These are phyloP conservation scores for Macrosiphum euphorbiae DNA, from an alignment of 2,888 invertebrate genomes.

Conservation along the genomic window DNA sequence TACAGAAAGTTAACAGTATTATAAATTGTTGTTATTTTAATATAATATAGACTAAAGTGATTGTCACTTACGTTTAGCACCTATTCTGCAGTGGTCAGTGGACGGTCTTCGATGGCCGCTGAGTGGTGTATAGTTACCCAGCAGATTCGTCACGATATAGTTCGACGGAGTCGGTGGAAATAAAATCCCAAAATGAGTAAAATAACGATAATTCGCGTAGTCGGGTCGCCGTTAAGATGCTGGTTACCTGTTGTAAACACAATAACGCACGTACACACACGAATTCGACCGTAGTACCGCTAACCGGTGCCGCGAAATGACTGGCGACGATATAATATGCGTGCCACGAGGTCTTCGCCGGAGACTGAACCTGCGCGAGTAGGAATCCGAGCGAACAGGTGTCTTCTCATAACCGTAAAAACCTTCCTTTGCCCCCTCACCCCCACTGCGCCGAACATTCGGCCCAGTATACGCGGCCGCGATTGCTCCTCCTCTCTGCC, in stretches of 20 bases:
- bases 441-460: background rate
- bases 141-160: background rate
- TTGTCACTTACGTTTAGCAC: background rate
- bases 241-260: background rate
- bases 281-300: background rate
- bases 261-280: background rate
- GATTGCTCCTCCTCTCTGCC: background rate
- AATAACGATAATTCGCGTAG: background rate
- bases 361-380: slow-evolving; percentile 43
- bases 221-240: background rate
- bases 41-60: too few species aligned
- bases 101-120: background rate
- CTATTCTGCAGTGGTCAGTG: background rate
- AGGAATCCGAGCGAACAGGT: slow-evolving; percentile 59
- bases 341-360: slow-evolving; percentile 59
- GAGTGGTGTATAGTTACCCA: background rate
- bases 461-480: background rate
- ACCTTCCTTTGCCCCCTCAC: slow-evolving; percentile 38
- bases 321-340: slow-evolving; percentile 30
- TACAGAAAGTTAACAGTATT: background rate
- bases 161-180: background rate
- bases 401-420: slow-evolving; percentile 64
- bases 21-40: background rate
- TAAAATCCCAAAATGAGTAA: background rate
- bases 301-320: slow-evolving; percentile 53